A percentile compares a stretch with the other conserved stretches of the same genome.
phyloP scores from a whole-genome alignment of 1,140 invertebrate species.

The Carposina sasakii region DNA sequence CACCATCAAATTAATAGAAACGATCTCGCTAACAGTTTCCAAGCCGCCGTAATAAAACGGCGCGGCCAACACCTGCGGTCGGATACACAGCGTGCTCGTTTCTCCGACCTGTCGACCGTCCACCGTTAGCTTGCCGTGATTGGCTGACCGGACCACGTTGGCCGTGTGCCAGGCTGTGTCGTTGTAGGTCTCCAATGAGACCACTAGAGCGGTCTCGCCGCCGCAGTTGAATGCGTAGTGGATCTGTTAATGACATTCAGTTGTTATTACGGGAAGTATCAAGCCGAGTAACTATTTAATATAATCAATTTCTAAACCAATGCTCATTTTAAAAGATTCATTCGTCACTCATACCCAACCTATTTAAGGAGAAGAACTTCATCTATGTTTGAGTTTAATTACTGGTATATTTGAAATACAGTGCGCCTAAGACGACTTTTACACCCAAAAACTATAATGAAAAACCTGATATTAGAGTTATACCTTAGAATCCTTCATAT shows the following conservation, averaged over 20 bases:
- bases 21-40: slow-evolving; percentile 29
- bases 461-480: slow-evolving; percentile 30
- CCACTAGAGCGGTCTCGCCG: slow-evolving; percentile 76
- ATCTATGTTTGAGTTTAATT: too few species aligned
- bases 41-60: slow-evolving; percentile 88
- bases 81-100: slow-evolving; percentile 72
- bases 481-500: slow-evolving; percentile 86
- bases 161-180: slow-evolving; percentile 92
- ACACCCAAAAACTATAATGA: slow-evolving; percentile 8
- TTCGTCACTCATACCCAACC: too few species aligned
- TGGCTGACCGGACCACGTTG: slow-evolving; percentile 73
- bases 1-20: slow-evolving; percentile 40
- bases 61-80: slow-evolving; percentile 76
- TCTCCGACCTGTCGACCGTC: slow-evolving; percentile 74
- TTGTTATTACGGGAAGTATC: too few species aligned
- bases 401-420: too few species aligned
- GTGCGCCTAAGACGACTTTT: too few species aligned
- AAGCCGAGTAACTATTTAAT: too few species aligned
- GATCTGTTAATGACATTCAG: slow-evolving; percentile 38
- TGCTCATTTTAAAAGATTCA: too few species aligned
- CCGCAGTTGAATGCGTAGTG: slow-evolving; percentile 75
- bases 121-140: slow-evolving; percentile 78
- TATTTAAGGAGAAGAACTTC: too few species aligned
- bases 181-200: slow-evolving; percentile 76
- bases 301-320: too few species aligned